A percentile compares a stretch with the other conserved stretches of the same genome.
phyloP scores from a whole-genome alignment of 1,140 invertebrate species.

The Euschistus heros region DNA sequence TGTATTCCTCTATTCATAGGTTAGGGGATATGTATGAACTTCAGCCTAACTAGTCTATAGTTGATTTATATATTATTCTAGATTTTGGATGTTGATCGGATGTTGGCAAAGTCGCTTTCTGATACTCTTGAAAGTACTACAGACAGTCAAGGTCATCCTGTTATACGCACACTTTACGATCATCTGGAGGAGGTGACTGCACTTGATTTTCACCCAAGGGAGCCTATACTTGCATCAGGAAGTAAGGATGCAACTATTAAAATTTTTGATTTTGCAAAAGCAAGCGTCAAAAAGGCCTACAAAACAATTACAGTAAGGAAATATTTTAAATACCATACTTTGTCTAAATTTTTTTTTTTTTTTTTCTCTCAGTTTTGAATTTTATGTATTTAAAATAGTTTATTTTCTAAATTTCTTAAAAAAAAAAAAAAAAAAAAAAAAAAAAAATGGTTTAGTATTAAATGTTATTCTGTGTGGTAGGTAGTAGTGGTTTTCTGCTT shows the following conservation, averaged over 20 bases:
- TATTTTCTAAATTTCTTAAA: too few species aligned
- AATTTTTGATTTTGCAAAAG: conserved; percentile 95
- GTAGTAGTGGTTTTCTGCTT: too few species aligned
- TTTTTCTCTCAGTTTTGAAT: too few species aligned
- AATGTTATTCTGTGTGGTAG: too few species aligned
- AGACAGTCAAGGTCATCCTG: conserved; percentile 80
- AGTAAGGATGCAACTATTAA: conserved; percentile 89
- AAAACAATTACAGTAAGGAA: conserved; percentile 69
- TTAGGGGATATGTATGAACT: too few species aligned
- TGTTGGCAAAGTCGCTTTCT: conserved; percentile 87
- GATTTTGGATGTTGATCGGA: conserved; percentile 94
- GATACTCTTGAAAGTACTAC: conserved; percentile 59
- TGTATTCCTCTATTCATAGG: too few species aligned
- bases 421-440: too few species aligned
- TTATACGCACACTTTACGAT: conserved; percentile 97
- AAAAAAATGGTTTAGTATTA: too few species aligned
- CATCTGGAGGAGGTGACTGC: conserved; percentile 95
- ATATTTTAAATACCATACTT: neutral
- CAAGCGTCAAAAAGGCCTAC: conserved; percentile 94
- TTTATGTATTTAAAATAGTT: too few species aligned
- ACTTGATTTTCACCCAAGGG: conserved; percentile 90
- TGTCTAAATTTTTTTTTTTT: too few species aligned
- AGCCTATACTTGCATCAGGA: conserved; percentile 86
- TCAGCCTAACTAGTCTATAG: too few species aligned
- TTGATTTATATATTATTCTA: too few species aligned